phyloP scores from a whole-genome alignment of 2,888 invertebrate species.

The Argyresthia goedartella region DNA sequence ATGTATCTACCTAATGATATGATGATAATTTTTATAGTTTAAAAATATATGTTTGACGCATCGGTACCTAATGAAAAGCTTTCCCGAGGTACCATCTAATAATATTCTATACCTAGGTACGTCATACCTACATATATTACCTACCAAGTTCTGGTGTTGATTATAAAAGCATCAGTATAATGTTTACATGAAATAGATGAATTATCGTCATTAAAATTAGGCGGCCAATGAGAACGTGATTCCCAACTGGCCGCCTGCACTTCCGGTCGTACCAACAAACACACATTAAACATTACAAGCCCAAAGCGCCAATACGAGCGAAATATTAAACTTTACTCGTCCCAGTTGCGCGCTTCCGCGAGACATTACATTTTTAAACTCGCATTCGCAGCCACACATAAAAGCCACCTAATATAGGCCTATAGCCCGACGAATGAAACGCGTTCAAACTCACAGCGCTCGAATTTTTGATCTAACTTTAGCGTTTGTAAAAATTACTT shows the following conservation, averaged over 20 bases:
- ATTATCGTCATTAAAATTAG: neutral
- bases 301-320: conserved; percentile 49
- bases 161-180: neutral
- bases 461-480: conserved; percentile 70
- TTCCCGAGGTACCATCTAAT: too few relatives aligned
- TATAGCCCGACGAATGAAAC: conserved; percentile 42
- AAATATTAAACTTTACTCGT: conserved; percentile 57
- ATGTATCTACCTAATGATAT: too few relatives aligned
- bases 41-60: too few relatives aligned
- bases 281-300: conserved; percentile 53
- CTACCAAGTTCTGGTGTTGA: neutral
- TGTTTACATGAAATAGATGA: neutral
- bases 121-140: neutral
- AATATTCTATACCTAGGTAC: too few relatives aligned
- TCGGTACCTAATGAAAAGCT: too few relatives aligned
- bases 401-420: conserved; percentile 52
- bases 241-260: conserved; percentile 22
- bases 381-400: conserved; percentile 37
- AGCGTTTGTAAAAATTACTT: conserved; percentile 71
- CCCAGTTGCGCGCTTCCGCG: conserved; percentile 47
- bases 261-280: conserved; percentile 47
- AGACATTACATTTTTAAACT: conserved; percentile 65
- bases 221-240: conserved; percentile 22
- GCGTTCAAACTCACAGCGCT: conserved; percentile 42
- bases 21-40: too few relatives aligned